Conservation (phyloP, 2,888 invertebrate species). For the Lydus trimaculatus region DNA sequence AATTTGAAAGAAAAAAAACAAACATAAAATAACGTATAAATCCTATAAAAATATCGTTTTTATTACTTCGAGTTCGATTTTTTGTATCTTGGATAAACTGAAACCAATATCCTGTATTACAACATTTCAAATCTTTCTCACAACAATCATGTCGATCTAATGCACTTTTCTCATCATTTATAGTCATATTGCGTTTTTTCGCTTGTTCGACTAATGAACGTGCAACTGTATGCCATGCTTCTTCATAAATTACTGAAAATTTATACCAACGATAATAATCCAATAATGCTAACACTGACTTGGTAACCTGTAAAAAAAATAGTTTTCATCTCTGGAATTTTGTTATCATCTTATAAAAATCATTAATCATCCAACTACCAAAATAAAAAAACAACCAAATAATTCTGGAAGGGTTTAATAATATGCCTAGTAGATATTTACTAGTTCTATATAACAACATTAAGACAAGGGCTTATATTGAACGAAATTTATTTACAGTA, state of each 20-base stretch:
- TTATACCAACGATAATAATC: conserved; percentile 93
- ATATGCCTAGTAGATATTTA: no score
- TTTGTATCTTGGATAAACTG: conserved; percentile 84
- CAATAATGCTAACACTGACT: conserved; percentile 91
- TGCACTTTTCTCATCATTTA: conserved; percentile 78
- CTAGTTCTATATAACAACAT: not conserved
- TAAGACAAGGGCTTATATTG: not conserved
- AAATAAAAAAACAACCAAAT: not conserved
- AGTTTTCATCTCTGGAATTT: not conserved
- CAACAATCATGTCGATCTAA: conserved; percentile 80
- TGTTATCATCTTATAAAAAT: not conserved
- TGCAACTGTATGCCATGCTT: conserved; percentile 83
- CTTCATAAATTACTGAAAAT: conserved; percentile 88
- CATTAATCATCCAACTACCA: not conserved
- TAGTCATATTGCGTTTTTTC: conserved; percentile 77
- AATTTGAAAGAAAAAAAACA: no score
- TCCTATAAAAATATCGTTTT: no score
- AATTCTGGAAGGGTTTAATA: not conserved
- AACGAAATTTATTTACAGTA: not conserved
- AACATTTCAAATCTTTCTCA: conserved; percentile 76
- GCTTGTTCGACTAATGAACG: conserved; percentile 81
- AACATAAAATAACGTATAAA: no score
- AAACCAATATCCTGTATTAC: conserved; percentile 82
- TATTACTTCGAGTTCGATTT: conserved; percentile 82
- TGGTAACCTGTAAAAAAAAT: conserved; percentile 76